Conservation (phyloP, 2,113 vertebrate species). For the Hylia prasina region DNA sequence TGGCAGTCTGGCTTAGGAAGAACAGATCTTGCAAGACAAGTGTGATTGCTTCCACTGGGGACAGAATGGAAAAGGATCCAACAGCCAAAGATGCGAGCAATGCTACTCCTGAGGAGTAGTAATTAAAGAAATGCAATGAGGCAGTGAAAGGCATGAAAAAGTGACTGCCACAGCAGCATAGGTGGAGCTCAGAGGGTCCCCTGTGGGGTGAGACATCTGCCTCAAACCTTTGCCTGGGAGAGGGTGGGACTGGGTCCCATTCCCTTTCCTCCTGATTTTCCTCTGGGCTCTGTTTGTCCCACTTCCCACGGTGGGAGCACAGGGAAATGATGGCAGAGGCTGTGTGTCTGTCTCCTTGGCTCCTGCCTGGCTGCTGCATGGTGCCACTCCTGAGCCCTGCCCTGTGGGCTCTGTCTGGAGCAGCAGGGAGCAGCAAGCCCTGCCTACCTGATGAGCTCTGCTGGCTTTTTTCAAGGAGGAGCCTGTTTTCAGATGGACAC, state of each 20-base stretch:
- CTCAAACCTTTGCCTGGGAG: not conserved
- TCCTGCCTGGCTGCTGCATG: not conserved
- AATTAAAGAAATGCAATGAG: not conserved
- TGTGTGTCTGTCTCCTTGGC: not conserved
- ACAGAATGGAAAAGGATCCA: not conserved
- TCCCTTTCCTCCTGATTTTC: not conserved
- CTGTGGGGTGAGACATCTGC: fast-evolving
- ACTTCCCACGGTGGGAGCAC: fast-evolving
- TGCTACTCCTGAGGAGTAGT: not conserved
- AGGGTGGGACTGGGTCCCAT: not conserved
- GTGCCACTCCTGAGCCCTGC: not conserved
- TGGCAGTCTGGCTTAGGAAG: not conserved
- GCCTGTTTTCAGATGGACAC: not conserved
- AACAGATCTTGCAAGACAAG: not conserved
- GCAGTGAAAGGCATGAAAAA: not conserved
- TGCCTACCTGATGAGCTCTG: not conserved
- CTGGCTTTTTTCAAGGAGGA: not conserved
- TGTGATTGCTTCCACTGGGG: not conserved
- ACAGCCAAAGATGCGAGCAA: not conserved
- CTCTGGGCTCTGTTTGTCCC: not conserved
- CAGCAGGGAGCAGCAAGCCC: not conserved
- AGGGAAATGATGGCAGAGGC: not conserved
- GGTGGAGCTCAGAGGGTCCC: not conserved
- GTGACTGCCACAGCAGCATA: not conserved
- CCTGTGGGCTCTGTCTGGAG: not conserved